Evolutionary conservation across 2,113 vertebrate genomes (phyloP).

Genomic region (Gasterosteus aculeatus): DNA sequence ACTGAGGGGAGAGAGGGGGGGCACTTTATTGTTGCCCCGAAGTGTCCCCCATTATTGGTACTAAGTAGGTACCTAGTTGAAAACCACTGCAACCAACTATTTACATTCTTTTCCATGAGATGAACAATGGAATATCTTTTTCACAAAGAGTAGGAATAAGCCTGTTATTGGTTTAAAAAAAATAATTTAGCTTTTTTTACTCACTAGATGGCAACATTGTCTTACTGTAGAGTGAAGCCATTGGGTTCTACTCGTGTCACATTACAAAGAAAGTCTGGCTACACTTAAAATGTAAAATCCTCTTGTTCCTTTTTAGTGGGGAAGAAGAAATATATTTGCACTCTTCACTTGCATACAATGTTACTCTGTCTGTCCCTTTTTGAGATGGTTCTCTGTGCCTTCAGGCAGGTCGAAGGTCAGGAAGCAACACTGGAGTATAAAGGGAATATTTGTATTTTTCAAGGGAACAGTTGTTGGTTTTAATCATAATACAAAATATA

Average conservation of each 20-base stretch:
- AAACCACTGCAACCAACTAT: neutral
- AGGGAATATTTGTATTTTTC: neutral
- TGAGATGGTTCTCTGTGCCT: neutral
- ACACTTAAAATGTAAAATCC: neutral
- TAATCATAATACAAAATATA: too few relatives aligned
- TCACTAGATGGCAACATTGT: constrained; percentile 76
- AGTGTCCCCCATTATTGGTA: neutral
- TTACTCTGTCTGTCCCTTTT: neutral
- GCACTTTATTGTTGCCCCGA: neutral
- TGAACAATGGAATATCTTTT: neutral
- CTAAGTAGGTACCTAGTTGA: neutral
- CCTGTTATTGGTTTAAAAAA: too few relatives aligned
- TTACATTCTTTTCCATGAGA: neutral
- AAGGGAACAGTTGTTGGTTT: neutral
- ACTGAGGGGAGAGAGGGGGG: neutral
- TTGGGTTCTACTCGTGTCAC: neutral
- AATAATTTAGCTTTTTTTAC: constrained; percentile 2
- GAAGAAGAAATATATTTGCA: constrained; percentile 27
- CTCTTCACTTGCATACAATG: neutral
- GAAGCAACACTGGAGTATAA: neutral
- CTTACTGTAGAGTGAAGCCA: constrained; percentile 17
- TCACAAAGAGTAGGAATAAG: too few relatives aligned
- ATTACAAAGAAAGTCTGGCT: constrained; percentile 1
- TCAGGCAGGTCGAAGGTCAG: neutral
- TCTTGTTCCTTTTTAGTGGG: constrained; percentile 7